phyloP scores from a whole-genome alignment of 2,797 vertebrate species.

The Schizothorax lantsangensis region DNA sequence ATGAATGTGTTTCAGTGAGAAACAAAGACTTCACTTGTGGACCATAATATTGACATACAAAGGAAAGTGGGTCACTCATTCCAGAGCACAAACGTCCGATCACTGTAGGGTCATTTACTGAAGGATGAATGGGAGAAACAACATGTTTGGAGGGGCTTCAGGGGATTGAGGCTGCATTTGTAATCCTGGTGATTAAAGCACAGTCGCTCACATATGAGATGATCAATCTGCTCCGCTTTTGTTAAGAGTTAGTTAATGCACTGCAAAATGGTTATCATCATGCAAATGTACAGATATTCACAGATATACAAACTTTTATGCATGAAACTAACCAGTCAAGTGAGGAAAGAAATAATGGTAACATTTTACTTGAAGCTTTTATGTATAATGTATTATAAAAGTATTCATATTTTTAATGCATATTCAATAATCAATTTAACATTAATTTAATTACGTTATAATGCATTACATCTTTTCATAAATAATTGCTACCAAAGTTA shows the following conservation, averaged over 20 bases:
- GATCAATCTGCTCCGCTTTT: background rate
- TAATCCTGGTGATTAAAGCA: constrained; percentile 61
- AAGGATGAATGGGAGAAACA: constrained; percentile 53
- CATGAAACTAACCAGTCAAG: background rate
- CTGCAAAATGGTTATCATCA: background rate
- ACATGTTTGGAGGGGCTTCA: constrained; percentile 52
- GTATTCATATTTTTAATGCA: background rate
- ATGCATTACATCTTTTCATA: background rate
- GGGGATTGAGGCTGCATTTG: constrained; percentile 41
- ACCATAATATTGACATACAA: constrained; percentile 66
- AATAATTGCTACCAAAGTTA: background rate
- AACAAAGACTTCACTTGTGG: constrained; percentile 72
- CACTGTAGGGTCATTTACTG: constrained; percentile 59
- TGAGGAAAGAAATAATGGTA: background rate
- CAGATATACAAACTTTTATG: background rate
- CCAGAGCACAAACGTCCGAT: constrained; percentile 42
- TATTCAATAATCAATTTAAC: background rate
- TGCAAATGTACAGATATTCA: background rate
- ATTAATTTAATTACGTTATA: background rate
- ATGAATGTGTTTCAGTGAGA: constrained; percentile 50
- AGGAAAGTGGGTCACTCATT: constrained; percentile 74
- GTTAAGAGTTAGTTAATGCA: background rate
- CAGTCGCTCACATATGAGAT: background rate
- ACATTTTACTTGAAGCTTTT: background rate
- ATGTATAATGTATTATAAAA: background rate